Percentiles rank a stretch among this genome's conserved stretches.
Evolutionary conservation across 1,140 invertebrate species (phyloP).

Genomic region (Tribolium castaneum): DNA sequence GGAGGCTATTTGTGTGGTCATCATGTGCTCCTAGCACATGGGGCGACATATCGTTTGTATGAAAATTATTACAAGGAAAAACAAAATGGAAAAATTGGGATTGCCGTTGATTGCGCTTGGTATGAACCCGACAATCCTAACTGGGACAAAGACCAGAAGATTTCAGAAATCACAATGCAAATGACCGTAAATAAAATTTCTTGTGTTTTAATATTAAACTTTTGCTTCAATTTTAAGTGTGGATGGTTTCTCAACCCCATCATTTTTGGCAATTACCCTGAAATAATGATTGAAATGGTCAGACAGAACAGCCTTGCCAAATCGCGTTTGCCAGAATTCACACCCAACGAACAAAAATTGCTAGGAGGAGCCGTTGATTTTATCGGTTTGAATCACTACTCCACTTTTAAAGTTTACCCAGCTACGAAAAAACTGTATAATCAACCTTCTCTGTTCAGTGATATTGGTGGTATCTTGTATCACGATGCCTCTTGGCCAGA

Average conservation of each 20-base stretch:
- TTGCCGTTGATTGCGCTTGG: conserved; percentile 35
- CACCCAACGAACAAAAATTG: conserved; percentile 67
- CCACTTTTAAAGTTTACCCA: conserved; percentile 54
- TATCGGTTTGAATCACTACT: conserved; percentile 73
- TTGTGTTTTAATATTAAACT: too few relatives aligned
- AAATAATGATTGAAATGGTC: conserved; percentile 69
- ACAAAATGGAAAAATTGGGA: conserved; percentile 42
- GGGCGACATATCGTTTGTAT: conserved; percentile 63
- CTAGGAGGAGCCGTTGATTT: conserved; percentile 73
- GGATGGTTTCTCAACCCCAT: conserved; percentile 74
- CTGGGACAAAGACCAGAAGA: neutral
- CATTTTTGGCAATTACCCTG: conserved; percentile 73
- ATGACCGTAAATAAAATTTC: neutral
- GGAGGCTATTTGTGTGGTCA: conserved; percentile 63
- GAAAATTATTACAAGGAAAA: conserved; percentile 56
- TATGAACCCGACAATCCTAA: conserved; percentile 45
- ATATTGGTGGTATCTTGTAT: neutral
- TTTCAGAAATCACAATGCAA: conserved; percentile 1
- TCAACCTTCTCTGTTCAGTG: conserved; percentile 2
- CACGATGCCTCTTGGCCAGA: neutral
- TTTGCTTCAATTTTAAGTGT: conserved; percentile 59
- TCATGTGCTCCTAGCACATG: conserved; percentile 63
- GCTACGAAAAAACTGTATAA: neutral
- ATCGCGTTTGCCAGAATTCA: conserved; percentile 73
- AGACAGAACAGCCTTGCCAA: conserved; percentile 66